Evolutionary conservation across 2,113 vertebrate species (phyloP), one percentile per base, ranked within the genome.

Genomic region (Rostratula benghalensis): DNA sequence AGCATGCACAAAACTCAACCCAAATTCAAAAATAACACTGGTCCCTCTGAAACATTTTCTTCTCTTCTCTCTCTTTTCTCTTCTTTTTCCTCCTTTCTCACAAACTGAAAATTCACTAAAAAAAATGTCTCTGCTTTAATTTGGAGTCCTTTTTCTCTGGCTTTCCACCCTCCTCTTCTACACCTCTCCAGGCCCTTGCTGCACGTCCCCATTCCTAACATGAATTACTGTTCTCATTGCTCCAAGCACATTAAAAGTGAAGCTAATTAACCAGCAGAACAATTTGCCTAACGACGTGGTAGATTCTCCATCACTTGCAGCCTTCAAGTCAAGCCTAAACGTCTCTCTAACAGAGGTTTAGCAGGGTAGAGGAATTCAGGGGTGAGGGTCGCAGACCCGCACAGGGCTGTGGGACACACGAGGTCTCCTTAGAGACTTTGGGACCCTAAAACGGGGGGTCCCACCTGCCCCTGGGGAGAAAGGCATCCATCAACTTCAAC

Each of bases 191-290:
- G 74, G 74, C 81, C 69, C 39, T 89, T 3, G 0, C 81, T 71
- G 53, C 87, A 83, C 48, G 2, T 96, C 67, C 78, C 90, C 13
- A 23, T 59, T 95, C 93, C 78, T 85, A 76, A 53, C 3, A 0
- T 88, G 94, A 96, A 96, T 96, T 94, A 95, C 95, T 91, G 85
- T 76, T 95, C 93, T 97, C 87, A 95, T 93, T 90, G 95, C 95
- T 96, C 91, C 76, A 81, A 97, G 94, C 92, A 75, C 86, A 93
- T 94, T 96, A 96, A 90, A 95, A 96, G 94, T 83, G 90, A 87
- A 95, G 79, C 92, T 97, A 96, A 97, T 96, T 97, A 96, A 94
- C 85, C 90, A 96, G 92, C 83, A 95, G 95, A 96, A 97, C 90
- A 94, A 95, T 96, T 96, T 96, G 95, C 92, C 93, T 95, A 96